A percentile compares a stretch with the other conserved stretches of the same genome.
Conservation (phyloP, 2,113 vertebrate genomes). For the Percina caprodes region DNA sequence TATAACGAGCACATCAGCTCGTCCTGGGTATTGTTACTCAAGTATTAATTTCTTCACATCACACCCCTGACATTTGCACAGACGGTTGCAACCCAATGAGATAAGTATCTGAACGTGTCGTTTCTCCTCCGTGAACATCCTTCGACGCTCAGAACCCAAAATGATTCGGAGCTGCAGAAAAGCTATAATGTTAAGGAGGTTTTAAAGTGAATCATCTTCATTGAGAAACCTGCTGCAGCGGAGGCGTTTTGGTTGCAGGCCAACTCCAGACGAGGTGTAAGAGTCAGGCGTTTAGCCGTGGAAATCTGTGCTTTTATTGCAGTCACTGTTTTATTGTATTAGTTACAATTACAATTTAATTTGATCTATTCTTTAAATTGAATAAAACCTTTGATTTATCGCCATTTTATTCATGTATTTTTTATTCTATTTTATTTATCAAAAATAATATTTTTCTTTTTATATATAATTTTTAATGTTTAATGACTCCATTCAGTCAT, state of each 20-base stretch:
- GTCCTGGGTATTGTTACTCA: not conserved
- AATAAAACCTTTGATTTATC: no score
- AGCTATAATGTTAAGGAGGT: not conserved
- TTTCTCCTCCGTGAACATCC: not conserved
- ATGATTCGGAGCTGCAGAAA: not conserved
- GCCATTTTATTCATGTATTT: no score
- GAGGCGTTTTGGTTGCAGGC: slow-evolving; percentile 12
- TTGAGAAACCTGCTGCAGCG: slow-evolving; percentile 23
- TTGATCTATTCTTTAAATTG: no score
- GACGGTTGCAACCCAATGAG: not conserved
- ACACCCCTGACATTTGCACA: not conserved
- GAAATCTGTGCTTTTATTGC: no score
- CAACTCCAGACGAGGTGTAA: not conserved
- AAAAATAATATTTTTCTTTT: no score
- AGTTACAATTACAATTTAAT: no score
- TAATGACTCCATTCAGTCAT: no score
- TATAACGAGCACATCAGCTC: not conserved
- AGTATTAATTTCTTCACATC: not conserved
- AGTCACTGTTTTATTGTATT: no score
- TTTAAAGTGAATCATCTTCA: slow-evolving; percentile 2
- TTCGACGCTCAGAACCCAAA: not conserved
- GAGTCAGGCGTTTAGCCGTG: not conserved
- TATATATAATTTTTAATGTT: no score
- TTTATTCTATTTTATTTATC: no score
- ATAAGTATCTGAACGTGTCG: not conserved